Evolutionary conservation across 1,140 invertebrate species (phyloP).

Genomic region (Drosophila tani): DNA sequence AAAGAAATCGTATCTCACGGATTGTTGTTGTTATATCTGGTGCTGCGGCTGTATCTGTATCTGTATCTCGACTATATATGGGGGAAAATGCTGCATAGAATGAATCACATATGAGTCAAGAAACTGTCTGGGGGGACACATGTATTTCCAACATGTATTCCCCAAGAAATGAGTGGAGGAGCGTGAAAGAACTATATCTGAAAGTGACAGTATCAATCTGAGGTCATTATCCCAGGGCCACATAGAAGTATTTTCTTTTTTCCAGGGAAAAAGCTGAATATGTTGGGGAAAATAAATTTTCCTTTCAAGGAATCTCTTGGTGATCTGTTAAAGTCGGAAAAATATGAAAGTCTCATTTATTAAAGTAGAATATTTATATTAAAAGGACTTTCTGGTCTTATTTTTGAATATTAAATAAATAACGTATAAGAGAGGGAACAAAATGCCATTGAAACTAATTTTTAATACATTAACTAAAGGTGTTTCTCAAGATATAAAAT

Average conservation of each 20-base stretch:
- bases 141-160: conserved; percentile 10
- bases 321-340: background rate
- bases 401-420: background rate
- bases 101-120: conserved; percentile 52
- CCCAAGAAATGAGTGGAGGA: background rate
- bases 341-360: background rate
- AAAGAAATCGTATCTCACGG: conserved; percentile 77
- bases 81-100: conserved; percentile 23
- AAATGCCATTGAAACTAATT: no score
- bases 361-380: background rate
- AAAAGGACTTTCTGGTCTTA: background rate
- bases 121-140: conserved; percentile 12
- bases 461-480: no score
- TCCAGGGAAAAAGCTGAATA: background rate
- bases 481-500: no score
- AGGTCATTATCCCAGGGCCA: conserved; percentile 23
- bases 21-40: conserved; percentile 60
- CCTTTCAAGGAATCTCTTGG: background rate
- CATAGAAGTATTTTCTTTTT: conserved; percentile 5
- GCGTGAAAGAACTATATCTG: conserved; percentile 32
- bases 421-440: no score
- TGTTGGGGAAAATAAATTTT: conserved; percentile 7
- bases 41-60: conserved; percentile 18
- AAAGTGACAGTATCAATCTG: conserved; percentile 43
- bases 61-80: conserved; percentile 16